phyloP scores from a whole-genome alignment of 1,140 invertebrate species.

The Macrostomum lignano region DNA sequence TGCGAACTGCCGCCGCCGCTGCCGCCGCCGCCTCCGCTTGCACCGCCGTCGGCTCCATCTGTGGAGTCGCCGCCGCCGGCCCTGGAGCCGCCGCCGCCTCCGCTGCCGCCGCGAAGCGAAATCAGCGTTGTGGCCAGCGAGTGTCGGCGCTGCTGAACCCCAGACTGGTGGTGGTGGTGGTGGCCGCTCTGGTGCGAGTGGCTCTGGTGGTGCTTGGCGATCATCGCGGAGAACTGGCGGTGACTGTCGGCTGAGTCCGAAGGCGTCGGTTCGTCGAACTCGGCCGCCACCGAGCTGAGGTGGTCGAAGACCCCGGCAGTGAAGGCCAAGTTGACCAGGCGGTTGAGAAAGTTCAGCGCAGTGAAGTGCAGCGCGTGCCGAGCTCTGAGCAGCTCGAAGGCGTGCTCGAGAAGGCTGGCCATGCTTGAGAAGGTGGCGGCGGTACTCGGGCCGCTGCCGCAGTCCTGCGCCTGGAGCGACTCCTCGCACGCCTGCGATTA shows the following conservation, averaged over 20 bases:
- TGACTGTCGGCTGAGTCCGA: background rate
- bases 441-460: no score
- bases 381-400: background rate
- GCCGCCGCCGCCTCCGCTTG: background rate
- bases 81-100: constrained; percentile 8
- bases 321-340: constrained; percentile 3
- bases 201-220: background rate
- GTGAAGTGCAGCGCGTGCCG: constrained; percentile 3
- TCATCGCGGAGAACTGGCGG: background rate
- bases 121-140: background rate
- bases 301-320: background rate
- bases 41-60: background rate
- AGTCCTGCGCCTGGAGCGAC: no score
- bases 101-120: background rate
- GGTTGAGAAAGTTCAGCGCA: constrained; percentile 6
- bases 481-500: no score
- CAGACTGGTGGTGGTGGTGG: constrained; percentile 1
- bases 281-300: background rate
- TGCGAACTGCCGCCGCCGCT: background rate
- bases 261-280: background rate
- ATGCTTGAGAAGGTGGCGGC: no score
- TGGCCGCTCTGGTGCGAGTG: background rate
- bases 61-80: constrained; percentile 2
- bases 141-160: background rate
- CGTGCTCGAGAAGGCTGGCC: background rate